Evolutionary conservation across 2,113 vertebrate species (phyloP), one percentile per base, ranked within the genome.

Genomic region (Tamias sibiricus): DNA sequence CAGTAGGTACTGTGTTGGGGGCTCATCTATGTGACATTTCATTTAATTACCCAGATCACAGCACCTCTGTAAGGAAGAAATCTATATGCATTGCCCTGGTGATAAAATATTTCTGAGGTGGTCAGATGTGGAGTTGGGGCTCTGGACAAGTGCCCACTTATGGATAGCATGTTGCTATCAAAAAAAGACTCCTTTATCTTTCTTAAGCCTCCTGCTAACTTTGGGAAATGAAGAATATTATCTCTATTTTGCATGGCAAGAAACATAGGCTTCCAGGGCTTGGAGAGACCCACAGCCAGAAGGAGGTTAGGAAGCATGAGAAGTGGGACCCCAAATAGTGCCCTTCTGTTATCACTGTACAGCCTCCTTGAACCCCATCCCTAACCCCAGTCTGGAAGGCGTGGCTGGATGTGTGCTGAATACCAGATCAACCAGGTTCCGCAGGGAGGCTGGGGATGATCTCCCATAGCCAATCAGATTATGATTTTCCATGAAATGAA

Each of bases 401-500:
- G 19, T 75, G 62, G 71, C 40, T 40, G 80, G 69, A 40, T 40
- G 42, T 74, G 35, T 20, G 32, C 28, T 37, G 83, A 85, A n/a
- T 4, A 30, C 11, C 28, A 87, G 59, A 76, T 57, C 30, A 84
- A 57, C 2, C 22, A 88, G 62, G 32, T 14, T 9, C 30, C 0
- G 8, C 1, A 10, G 1, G 28, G 85, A 79, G 47, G n/a, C 20
- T 87, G 75, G 84, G 40, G 32, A 20, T 87, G 47, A 59, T 28
- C 8, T 14, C 6, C 30, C 22, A 47, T 0, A 0, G 64, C 57
- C 76, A 20, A 57, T 37, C 12, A 47, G 14, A 35, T 4, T 49
- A 32, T 37, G 71, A 76, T 30, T 77, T 32, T 66, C 9, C 8
- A 32, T 12, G 26, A 59, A 74, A 54, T 8, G 52, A 22, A 17